Conservation (phyloP, 2,797 vertebrate genomes). For the Picus viridis region DNA sequence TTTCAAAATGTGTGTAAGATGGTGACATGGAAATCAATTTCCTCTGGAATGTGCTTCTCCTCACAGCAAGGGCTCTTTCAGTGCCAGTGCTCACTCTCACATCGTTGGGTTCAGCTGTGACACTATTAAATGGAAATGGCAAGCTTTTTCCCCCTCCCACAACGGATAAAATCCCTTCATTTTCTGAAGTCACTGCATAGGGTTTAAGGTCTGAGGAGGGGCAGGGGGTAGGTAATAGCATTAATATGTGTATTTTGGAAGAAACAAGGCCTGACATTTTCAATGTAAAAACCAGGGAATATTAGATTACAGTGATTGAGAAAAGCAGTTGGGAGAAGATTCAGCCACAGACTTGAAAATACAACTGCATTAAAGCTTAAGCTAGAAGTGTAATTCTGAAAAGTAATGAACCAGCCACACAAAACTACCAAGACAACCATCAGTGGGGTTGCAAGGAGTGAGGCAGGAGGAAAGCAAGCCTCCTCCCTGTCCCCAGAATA, state of each 20-base stretch:
- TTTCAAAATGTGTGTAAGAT: conserved; percentile 50
- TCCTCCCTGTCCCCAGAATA: not conserved
- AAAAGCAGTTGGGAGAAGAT: not conserved
- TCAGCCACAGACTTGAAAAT: not conserved
- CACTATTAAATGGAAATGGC: conserved; percentile 36
- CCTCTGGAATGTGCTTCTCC: conserved; percentile 63
- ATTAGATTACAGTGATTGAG: not conserved
- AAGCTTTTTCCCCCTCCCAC: not conserved
- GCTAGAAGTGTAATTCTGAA: not conserved
- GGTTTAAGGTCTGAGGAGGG: not conserved
- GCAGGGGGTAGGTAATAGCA: not conserved
- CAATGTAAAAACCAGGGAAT: not conserved
- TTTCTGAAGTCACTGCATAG: conserved; percentile 6
- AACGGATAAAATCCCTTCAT: not conserved
- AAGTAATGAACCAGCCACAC: not conserved
- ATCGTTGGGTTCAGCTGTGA: conserved; percentile 33
- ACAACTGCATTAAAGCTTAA: not conserved
- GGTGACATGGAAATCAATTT: conserved; percentile 70
- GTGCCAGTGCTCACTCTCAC: conserved; percentile 41
- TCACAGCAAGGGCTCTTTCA: conserved; percentile 44
- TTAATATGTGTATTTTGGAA: conserved; percentile 48
- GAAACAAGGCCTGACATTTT: not conserved
- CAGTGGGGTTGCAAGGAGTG: not conserved
- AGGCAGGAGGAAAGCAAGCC: not conserved
- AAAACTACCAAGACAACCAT: not conserved